phyloP scores from a whole-genome alignment of 35 echinoderm and acorn worm species.

The Lytechinus variegatus region DNA sequence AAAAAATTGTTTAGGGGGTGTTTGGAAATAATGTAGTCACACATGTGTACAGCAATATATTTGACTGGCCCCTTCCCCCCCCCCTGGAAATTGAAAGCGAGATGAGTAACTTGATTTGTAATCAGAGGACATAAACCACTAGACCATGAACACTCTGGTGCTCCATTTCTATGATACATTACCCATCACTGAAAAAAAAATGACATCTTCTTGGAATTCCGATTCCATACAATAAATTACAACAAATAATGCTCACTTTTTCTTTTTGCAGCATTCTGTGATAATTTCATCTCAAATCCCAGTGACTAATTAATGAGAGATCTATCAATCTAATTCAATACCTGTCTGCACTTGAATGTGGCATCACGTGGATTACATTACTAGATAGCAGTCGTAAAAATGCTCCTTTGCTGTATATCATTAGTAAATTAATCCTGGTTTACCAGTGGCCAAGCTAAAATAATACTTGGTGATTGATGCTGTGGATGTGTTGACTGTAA shows the following conservation, averaged over 20 bases:
- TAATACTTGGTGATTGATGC: not conserved
- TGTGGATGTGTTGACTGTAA: not conserved
- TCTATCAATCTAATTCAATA: not conserved
- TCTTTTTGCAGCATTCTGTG: not conserved
- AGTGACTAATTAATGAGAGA: not conserved
- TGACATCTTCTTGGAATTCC: not conserved
- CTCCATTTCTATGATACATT: too few relatives aligned
- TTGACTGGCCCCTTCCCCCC: too few relatives aligned
- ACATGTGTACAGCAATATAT: too few relatives aligned
- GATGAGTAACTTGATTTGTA: too few relatives aligned
- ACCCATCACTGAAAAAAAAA: not conserved
- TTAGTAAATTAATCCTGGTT: not conserved
- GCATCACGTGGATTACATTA: not conserved
- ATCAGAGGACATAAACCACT: too few relatives aligned
- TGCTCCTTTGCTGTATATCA: not conserved
- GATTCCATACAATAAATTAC: not conserved
- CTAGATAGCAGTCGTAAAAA: not conserved
- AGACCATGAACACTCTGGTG: too few relatives aligned
- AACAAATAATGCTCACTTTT: not conserved
- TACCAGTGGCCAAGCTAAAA: not conserved
- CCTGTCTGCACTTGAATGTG: not conserved
- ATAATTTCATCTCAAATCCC: not conserved
- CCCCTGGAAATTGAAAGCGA: too few relatives aligned
- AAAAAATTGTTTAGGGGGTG: too few relatives aligned
- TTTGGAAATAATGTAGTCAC: too few relatives aligned